phyloP scores from a whole-genome alignment of 1,140 invertebrate species.

The Anastrepha obliqua region DNA sequence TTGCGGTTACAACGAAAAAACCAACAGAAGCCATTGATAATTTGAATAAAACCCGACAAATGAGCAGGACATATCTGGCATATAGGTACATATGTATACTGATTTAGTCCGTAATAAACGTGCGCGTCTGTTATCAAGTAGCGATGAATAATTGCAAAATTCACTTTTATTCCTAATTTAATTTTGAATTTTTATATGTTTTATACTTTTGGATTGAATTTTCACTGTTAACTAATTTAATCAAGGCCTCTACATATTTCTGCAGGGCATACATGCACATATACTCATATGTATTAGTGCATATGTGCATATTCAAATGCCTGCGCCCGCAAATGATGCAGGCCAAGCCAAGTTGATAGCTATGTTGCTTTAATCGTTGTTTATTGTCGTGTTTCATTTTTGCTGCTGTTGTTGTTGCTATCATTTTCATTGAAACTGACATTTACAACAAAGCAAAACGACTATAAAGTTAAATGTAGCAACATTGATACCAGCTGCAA shows the following conservation, averaged over 20 bases:
- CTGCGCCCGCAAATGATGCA: background rate
- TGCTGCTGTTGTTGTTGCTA: background rate
- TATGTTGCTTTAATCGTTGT: background rate
- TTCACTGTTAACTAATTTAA: no score
- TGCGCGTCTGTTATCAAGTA: no score
- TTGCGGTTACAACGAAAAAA: no score
- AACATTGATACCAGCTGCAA: constrained; percentile 33
- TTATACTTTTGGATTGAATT: no score
- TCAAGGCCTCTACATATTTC: background rate
- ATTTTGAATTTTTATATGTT: no score
- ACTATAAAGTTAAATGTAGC: constrained; percentile 1
- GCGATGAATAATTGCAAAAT: no score
- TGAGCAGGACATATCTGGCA: no score
- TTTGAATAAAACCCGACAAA: no score
- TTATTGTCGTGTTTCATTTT: background rate
- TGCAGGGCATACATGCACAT: background rate
- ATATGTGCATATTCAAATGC: background rate
- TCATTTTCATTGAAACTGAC: background rate
- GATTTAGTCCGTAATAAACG: no score
- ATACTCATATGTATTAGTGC: background rate
- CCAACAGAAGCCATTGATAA: no score
- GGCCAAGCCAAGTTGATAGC: background rate
- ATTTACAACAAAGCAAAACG: constrained; percentile 23
- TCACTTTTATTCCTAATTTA: no score
- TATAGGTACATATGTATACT: no score